Base-by-base conservation (phyloP, 2,113 vertebrate species). In the Hemibagrus wyckioides region DNA sequence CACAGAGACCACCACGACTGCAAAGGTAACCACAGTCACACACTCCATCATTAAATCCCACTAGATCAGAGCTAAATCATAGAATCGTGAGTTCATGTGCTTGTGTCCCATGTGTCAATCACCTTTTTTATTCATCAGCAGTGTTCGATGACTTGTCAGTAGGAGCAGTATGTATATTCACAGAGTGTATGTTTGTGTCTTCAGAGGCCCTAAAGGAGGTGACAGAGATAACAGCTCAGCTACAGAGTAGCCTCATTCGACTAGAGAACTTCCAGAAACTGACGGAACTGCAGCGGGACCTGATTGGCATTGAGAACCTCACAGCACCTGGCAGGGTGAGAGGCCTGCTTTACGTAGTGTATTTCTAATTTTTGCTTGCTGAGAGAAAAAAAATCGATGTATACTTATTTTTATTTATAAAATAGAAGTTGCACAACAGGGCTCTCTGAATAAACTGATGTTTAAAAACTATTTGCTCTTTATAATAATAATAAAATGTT, bases 221-320 rank as follows among this genome's bases (percentile, higher is more conserved):
- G 75, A 95, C 96, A 0, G 96, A 97, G 77, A 96, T 99, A 69
- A 96, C 95, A 0, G 90, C 96, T 1, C 94, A 93, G 85, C 96
- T 99, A 1, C 97, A 96, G 91, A 96, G 95, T 91, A 98, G 97
- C 88, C 96, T 99, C 2, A 95, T 96, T 87, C 96, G 96, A 17
- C 94, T 99, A 92, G 97, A 99, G 90, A 99, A 98, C 23, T 97
- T 99, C 88, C 98, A 99, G 95, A 99, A 97, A 93, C 96, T 99
- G 9, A 96, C 95, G 0, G 98, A 99, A 94, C 95, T 99, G 83
- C 98, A 99, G 93, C 95, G 97, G 0, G 98, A 97, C 92, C 92
- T 99, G 91, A 96, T 97, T 0, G 98, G 98, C 17, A 91, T 98
- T 0, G 97, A 99, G 85, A 97, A 96, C 63, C 93, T 99, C 41